Evolutionary conservation across 2,113 vertebrate species (phyloP).

Genomic region (Cavia aperea): DNA sequence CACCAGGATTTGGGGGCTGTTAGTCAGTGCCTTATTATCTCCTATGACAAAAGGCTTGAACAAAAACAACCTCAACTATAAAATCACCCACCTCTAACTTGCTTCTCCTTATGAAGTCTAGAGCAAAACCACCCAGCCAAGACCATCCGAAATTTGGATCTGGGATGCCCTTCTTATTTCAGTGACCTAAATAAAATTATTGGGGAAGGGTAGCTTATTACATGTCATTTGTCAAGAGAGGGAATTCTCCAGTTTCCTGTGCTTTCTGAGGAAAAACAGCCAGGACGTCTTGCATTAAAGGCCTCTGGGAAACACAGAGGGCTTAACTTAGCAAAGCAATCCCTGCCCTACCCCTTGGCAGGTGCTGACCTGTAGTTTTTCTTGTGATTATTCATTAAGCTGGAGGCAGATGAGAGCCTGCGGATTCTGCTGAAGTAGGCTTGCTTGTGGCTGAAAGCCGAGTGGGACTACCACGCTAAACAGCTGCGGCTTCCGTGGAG

Average conservation of each 20-base stretch:
- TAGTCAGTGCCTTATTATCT: not conserved
- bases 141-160: not conserved
- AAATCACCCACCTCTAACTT: not conserved
- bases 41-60: not conserved
- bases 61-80: not conserved
- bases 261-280: not conserved
- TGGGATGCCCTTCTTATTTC: not conserved
- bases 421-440: conserved; percentile 1
- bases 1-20: not conserved
- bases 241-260: conserved; percentile 19
- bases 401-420: not conserved
- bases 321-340: not conserved
- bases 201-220: not conserved
- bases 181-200: conserved; percentile 1
- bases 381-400: conserved; percentile 52
- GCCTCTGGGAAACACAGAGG: conserved; percentile 1
- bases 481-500: not conserved
- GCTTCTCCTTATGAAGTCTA: not conserved
- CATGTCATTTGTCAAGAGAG: conserved; percentile 31
- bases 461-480: not conserved
- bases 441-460: not conserved
- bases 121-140: not conserved
- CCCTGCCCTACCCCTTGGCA: not conserved
- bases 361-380: conserved; percentile 31
- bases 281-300: not conserved